Evolutionary conservation across 2,888 invertebrate species (phyloP).

Genomic region (Holacanthella duospinosa): DNA sequence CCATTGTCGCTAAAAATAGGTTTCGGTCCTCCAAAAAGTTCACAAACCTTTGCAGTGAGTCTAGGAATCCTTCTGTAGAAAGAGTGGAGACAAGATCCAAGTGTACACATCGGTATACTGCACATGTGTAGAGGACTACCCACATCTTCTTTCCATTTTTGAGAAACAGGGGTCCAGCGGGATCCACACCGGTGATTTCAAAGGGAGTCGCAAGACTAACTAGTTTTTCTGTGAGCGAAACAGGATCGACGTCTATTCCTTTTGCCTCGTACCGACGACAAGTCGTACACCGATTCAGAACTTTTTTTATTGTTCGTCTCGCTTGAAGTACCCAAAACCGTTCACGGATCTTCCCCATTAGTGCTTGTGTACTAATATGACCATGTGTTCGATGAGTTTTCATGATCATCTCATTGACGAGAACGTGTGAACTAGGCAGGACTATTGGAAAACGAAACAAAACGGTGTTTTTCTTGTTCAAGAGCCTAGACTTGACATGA

Average conservation of each 20-base stretch:
- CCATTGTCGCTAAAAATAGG: not conserved
- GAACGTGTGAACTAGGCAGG: not conserved
- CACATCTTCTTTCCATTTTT: constrained; percentile 18
- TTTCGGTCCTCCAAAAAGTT: not conserved
- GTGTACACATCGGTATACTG: not conserved
- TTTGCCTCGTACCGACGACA: constrained; percentile 1
- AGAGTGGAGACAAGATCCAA: not conserved
- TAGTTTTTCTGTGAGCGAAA: not conserved
- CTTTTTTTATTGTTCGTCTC: not conserved
- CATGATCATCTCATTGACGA: not conserved
- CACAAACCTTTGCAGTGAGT: not conserved
- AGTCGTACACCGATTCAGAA: not conserved
- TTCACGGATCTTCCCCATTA: not conserved
- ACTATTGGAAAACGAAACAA: not conserved
- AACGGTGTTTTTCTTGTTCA: not conserved
- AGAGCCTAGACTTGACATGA: not conserved
- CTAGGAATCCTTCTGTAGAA: not conserved
- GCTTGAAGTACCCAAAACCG: not conserved
- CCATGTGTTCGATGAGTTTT: not conserved
- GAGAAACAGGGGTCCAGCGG: constrained; percentile 40
- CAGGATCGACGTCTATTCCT: not conserved
- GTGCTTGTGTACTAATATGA: not conserved
- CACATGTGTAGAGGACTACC: not conserved
- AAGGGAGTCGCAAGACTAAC: not conserved
- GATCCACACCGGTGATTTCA: not conserved